Evolutionary conservation across 2,113 vertebrate genomes (phyloP).

Genomic region (Neodon shergylaensis): DNA sequence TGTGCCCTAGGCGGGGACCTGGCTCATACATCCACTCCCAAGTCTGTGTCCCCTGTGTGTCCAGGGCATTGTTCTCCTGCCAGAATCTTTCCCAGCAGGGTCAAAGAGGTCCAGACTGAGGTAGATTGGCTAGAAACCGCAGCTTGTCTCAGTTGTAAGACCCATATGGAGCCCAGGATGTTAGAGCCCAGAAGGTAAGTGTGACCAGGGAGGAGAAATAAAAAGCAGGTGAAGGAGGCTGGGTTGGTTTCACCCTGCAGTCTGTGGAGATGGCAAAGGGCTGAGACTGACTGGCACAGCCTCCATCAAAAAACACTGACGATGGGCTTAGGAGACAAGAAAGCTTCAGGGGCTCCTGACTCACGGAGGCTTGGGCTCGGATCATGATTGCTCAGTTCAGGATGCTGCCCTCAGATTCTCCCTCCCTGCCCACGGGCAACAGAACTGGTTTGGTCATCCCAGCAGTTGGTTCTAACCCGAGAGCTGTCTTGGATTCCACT

Average conservation of each 20-base stretch:
- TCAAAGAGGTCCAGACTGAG: neutral
- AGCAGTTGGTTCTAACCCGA: neutral
- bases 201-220: neutral
- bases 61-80: neutral
- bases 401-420: neutral
- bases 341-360: constrained; percentile 29
- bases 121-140: neutral
- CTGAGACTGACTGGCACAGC: rapidly evolving
- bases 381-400: constrained; percentile 11
- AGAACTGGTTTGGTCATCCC: neutral
- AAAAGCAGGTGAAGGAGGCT: neutral
- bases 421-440: neutral
- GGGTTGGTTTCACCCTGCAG: neutral
- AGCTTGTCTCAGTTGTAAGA: neutral
- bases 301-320: neutral
- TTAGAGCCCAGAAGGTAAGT: neutral
- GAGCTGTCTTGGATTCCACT: neutral
- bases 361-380: neutral
- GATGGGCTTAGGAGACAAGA: neutral
- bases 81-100: neutral
- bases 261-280: neutral
- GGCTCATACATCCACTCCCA: neutral
- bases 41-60: neutral
- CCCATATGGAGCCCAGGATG: neutral
- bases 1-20: neutral